Evolutionary conservation across 2,113 vertebrate species (phyloP).

Genomic region (Pholis gunnellus): DNA sequence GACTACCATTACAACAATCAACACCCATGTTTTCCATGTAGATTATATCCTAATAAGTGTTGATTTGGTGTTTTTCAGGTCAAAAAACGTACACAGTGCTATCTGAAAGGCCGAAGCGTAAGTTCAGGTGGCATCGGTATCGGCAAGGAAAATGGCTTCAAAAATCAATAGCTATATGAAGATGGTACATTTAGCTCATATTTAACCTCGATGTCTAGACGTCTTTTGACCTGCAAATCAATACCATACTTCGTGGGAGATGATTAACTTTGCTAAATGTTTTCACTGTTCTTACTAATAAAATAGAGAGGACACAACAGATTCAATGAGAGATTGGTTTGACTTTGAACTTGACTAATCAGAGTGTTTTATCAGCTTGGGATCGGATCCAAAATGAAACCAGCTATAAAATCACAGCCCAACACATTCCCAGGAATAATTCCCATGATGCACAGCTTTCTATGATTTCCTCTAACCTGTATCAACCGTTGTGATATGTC

Average conservation of each 20-base stretch:
- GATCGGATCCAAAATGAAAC: conserved; percentile 22
- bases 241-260: not conserved
- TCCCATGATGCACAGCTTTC: conserved; percentile 14
- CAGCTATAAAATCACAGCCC: not conserved
- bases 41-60: not conserved
- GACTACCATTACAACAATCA: not conserved
- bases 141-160: not conserved
- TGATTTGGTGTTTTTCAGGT: not conserved
- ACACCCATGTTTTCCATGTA: not conserved
- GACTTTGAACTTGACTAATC: not conserved
- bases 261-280: not conserved
- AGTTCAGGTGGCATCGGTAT: not conserved
- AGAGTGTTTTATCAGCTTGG: not conserved
- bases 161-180: not conserved
- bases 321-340: not conserved
- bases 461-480: not conserved
- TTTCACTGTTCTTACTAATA: not conserved
- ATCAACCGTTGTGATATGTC: not conserved
- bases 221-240: not conserved
- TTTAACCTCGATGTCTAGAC: not conserved
- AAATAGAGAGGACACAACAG: not conserved
- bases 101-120: not conserved
- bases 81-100: not conserved
- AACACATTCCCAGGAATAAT: conserved; percentile 4
- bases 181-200: not conserved